Conservation (phyloP, 2,888 invertebrate species). For the Adineta ricciae region DNA sequence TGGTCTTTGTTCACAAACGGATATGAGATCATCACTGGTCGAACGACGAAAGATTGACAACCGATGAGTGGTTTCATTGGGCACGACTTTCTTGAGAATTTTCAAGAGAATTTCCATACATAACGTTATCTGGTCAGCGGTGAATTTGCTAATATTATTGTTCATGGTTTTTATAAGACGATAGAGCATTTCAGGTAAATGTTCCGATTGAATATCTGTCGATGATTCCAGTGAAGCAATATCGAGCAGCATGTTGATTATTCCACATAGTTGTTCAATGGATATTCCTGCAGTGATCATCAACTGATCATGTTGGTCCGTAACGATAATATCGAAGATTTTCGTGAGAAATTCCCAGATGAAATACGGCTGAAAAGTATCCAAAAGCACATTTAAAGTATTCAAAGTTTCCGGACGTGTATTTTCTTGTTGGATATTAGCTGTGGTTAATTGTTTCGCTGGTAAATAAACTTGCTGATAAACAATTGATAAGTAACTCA, state of each 20-base stretch:
- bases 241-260: constrained; percentile 66
- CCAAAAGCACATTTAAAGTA: constrained; percentile 71
- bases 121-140: not conserved
- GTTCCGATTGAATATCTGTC: constrained; percentile 65
- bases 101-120: not conserved
- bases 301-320: constrained; percentile 10
- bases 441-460: constrained; percentile 31
- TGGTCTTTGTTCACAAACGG: not conserved
- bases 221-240: constrained; percentile 60
- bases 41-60: not conserved
- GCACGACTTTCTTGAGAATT: not conserved
- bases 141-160: constrained; percentile 47
- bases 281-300: not conserved
- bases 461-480: constrained; percentile 22
- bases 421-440: constrained; percentile 35
- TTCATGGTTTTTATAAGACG: constrained; percentile 32
- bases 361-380: constrained; percentile 71
- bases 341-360: constrained; percentile 67
- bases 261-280: constrained; percentile 59
- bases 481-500: constrained; percentile 60
- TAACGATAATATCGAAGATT: constrained; percentile 45
- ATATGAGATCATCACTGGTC: not conserved
- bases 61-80: not conserved
- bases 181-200: constrained; percentile 66
- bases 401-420: constrained; percentile 50